These are phyloP conservation scores for Centruroides sculpturatus DNA, from an alignment of 1,140 invertebrate genomes.

Conservation along the genomic window DNA sequence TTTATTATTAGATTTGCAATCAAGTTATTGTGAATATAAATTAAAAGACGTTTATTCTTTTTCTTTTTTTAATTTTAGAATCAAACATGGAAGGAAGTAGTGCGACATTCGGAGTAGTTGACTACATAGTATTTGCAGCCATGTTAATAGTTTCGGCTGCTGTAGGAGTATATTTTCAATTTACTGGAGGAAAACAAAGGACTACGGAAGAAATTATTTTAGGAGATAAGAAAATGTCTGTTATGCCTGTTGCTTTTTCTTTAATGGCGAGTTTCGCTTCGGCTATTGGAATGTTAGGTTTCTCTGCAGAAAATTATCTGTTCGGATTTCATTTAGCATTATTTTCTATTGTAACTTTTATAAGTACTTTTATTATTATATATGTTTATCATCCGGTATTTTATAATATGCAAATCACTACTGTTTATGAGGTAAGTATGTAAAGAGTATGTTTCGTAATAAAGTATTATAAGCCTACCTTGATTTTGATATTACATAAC, in stretches of 20 bases:
- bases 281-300: constrained; percentile 76
- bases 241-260: constrained; percentile 65
- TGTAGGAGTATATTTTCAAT: constrained; percentile 67
- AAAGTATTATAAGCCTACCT: no score
- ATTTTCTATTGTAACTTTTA: constrained; percentile 63
- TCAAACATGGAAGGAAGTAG: no score
- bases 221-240: constrained; percentile 58
- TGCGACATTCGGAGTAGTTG: constrained; percentile 19
- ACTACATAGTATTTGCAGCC: constrained; percentile 47
- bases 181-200: constrained; percentile 71
- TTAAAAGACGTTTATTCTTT: no score
- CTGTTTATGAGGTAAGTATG: constrained; percentile 52
- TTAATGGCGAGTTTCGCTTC: constrained; percentile 92
- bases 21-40: no score
- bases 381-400: constrained; percentile 78
- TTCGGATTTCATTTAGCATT: constrained; percentile 65
- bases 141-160: constrained; percentile 32
- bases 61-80: no score
- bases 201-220: constrained; percentile 71
- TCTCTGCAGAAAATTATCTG: constrained; percentile 72
- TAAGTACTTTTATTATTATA: constrained; percentile 63
- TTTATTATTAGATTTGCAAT: no score
- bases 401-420: constrained; percentile 66
- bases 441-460: no score
- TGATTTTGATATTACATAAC: not conserved